Base-by-base conservation (phyloP, 2,113 vertebrate genomes). In the Platichthys stellatus region DNA sequence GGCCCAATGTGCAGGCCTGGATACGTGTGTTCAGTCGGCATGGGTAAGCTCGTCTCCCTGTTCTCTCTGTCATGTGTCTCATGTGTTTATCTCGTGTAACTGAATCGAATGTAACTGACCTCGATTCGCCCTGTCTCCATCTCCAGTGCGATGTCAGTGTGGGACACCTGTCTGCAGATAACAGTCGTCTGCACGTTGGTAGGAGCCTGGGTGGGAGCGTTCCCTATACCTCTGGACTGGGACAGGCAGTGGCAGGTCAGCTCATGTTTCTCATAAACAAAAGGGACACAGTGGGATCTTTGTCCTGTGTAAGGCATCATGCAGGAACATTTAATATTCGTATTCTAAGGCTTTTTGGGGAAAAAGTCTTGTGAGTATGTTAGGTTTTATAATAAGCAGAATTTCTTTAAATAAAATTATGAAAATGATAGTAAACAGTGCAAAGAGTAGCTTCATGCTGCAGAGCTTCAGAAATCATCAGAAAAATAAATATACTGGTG, bases 161-260 rank as follows among this genome's bases (percentile, higher is more conserved):
- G 97, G 97, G 97, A 98, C 90, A 97, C 95, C 24, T 97, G 95
- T 88, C 95, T 98, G 3, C 96, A 97, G 91, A 98, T 99, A 18
- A 99, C 96, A 40, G 96, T 96, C 0, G 58, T 94, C 43, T 96
- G 94, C 86, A 97, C 95, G 40, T 28, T 98, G 59, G 68, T 97
- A 26, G 97, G 97, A 86, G 93, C 96, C 69, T 98, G 97, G 97
- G 78, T 98, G 72, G 97, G 97, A 90, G 97, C 97, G 23, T 96
- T 99, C 88, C 97, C 97, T 49, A 97, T 98, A 84, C 97, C 98
- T 43, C 93, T 99, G 51, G 98, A 99, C 76, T 99, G 98, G 98
- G 97, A 98, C 92, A 93, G 96, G 72, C 97, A 97, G 1, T 99
- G 98, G 98, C 98, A 99, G 98, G 98, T 98, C 57, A 92, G 96